Percentiles rank a stretch among this genome's conserved stretches.
phyloP scores from a whole-genome alignment of 2,113 vertebrate genomes.

The Equus przewalskii region DNA sequence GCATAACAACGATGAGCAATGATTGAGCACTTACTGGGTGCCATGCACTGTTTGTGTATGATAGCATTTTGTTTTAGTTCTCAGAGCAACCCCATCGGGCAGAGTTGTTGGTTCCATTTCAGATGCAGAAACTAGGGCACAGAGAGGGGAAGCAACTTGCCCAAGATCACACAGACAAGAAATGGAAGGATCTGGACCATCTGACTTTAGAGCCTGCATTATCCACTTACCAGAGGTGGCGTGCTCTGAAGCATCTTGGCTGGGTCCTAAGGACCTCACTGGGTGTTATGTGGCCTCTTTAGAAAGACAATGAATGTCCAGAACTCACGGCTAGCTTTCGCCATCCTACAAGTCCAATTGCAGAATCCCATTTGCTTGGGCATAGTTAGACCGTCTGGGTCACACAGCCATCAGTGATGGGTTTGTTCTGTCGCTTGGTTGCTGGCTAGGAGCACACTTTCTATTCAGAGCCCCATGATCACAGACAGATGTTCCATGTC shows the following conservation, averaged over 20 bases:
- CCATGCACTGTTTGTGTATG: neutral
- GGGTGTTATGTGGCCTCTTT: neutral
- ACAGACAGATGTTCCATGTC: neutral
- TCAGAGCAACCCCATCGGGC: neutral
- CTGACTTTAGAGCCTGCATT: neutral
- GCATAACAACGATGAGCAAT: accelerated
- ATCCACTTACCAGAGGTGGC: neutral
- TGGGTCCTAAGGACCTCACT: neutral
- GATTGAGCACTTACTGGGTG: neutral
- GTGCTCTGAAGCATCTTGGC: neutral
- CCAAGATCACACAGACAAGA: neutral
- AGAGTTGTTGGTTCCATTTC: neutral
- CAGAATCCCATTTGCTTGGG: too few species aligned
- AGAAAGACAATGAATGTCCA: neutral
- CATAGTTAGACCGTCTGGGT: neutral
- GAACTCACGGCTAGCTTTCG: neutral
- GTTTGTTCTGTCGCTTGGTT: neutral
- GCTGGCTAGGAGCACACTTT: neutral
- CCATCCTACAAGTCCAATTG: neutral
- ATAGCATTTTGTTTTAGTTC: neutral
- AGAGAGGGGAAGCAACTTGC: neutral
- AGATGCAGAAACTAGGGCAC: neutral
- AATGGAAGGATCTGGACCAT: neutral
- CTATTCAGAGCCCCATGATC: neutral
- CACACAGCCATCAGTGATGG: neutral